Evolutionary conservation across 1,140 invertebrate genomes (phyloP), one percentile per base, ranked within the genome.

Genomic region (Cheumatopsyche charites): DNA sequence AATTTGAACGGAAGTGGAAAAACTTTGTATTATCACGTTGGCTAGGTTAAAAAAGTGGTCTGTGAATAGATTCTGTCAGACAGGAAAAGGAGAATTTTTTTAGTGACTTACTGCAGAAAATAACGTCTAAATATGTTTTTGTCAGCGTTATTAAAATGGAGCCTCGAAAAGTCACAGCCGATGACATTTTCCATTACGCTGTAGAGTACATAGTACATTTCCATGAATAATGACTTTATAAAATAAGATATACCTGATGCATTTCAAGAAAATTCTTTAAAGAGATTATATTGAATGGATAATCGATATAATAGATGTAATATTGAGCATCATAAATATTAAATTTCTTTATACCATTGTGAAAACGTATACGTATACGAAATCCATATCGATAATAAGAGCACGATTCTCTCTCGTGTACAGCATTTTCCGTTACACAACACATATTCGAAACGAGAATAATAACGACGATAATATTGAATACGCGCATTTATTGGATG

Each of bases 31-130:
- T 66, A 23, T 43, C 42, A 26, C 58, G 19, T 4, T 7, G 15
- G 5, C 49, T 11, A 15, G 21, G 15, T 15, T 26, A 47, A 36
- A 21, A 41, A 61, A 62, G 55, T 47, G 45, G 47, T 52, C 47
- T 25, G 3, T 62, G 68, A 62, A 70, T 62, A 70, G 68, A 70
- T 70, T 70, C 43, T 42, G 61, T 70, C 68, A 52, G 68, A 70
- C 68, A 70, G 55, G 55, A 62, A 49, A 62, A 70, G 29, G 19
- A 41, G 61, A 62, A 62, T 61, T 36, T 41, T 70, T 70, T 62
- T 36, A 43, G 68, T 26, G 25, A 26, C 43, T 12, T 19, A 23
- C 17, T 41, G 17, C 43, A 26, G 41, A 65, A 65, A 65, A 65
- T 65, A 65, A 65, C 62, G 29, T 65, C 62, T 65, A 67, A 67